These are phyloP conservation scores for Peromyscus attwateri DNA, from an alignment of 2,797 vertebrate genomes.

Conservation along the genomic window DNA sequence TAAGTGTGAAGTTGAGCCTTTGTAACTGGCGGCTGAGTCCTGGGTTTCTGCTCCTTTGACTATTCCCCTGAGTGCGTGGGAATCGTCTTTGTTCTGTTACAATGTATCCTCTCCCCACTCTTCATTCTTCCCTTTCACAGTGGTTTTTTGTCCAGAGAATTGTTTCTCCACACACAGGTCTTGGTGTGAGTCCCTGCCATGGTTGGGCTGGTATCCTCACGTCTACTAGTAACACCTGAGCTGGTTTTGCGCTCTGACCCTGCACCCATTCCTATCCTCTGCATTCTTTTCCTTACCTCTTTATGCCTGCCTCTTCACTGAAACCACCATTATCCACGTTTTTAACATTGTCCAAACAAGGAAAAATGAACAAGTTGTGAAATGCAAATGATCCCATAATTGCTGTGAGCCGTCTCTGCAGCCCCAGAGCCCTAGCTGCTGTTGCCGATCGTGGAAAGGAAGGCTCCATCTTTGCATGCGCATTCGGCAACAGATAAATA, in stretches of 20 bases:
- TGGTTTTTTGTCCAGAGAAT: background rate
- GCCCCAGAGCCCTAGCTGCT: conserved; percentile 47
- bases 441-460: conserved; percentile 10
- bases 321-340: background rate
- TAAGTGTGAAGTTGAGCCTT: background rate
- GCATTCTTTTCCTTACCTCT: background rate
- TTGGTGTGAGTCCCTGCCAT: background rate
- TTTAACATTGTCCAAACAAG: conserved; percentile 12
- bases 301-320: background rate
- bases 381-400: conserved; percentile 31
- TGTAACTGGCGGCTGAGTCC: background rate
- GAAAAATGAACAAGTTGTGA: conserved; percentile 50
- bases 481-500: conserved; percentile 81
- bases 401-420: conserved; percentile 37
- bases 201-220: background rate
- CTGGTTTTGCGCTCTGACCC: background rate
- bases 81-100: background rate
- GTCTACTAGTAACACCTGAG: background rate
- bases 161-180: background rate
- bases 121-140: background rate
- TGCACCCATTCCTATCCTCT: background rate
- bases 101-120: background rate
- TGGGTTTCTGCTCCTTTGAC: background rate
- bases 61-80: background rate
- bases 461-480: conserved; percentile 77